Evolutionary conservation across 1,140 invertebrate genomes (phyloP).

Genomic region (Geopemphigus sp.): DNA sequence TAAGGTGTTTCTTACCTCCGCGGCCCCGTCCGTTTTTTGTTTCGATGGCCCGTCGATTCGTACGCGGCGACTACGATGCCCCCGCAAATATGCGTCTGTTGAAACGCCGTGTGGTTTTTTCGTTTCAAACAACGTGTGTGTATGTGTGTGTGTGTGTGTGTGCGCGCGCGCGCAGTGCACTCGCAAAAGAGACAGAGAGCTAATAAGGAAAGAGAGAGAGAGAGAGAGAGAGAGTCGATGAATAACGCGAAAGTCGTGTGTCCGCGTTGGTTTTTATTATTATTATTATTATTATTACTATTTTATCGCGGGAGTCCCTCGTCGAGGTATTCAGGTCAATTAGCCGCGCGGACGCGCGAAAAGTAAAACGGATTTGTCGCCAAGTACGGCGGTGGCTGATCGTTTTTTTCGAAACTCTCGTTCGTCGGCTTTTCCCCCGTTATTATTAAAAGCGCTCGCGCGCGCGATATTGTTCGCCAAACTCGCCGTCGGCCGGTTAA

Average conservation of each 20-base stretch:
- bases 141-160: too few species aligned
- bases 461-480: neutral
- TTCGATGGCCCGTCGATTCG: neutral
- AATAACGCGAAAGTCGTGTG: slow-evolving; percentile 36
- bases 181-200: neutral
- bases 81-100: slow-evolving; percentile 22
- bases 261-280: neutral
- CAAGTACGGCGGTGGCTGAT: neutral
- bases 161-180: too few species aligned
- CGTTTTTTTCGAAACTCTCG: slow-evolving; percentile 21
- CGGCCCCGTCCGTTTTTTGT: neutral
- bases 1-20: neutral
- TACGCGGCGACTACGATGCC: neutral
- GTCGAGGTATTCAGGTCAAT: slow-evolving; percentile 46
- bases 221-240: neutral
- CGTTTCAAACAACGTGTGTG: neutral
- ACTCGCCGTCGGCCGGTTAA: neutral
- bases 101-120: neutral
- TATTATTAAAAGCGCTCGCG: neutral
- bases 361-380: slow-evolving; percentile 35
- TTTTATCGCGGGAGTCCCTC: neutral
- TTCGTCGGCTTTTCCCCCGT: too few species aligned
- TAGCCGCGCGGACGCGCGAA: slow-evolving; percentile 12
- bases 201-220: neutral
- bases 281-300: slow-evolving; percentile 6